Evolutionary conservation across 53 echinoderm and acorn worm genomes (phyloP).

Genomic region (Hippasteria phrygiana): DNA sequence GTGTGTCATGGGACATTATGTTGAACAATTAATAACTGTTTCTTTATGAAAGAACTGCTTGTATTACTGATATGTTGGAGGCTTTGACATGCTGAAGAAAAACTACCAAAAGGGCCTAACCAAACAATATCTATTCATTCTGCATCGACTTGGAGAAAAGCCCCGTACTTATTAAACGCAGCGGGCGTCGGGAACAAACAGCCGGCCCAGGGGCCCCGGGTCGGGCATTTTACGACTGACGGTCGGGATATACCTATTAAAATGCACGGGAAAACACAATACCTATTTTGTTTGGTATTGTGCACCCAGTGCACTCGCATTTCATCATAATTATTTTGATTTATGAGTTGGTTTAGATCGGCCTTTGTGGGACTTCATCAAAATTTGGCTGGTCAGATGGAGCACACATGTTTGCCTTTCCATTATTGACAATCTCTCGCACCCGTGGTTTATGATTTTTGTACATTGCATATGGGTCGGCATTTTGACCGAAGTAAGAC

Average conservation of each 20-base stretch:
- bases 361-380: neutral
- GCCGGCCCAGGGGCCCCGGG: constrained; percentile 34
- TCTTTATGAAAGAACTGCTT: neutral
- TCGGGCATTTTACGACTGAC: constrained; percentile 45
- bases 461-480: no score
- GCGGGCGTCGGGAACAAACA: constrained; percentile 32
- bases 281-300: neutral
- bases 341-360: constrained; percentile 12
- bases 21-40: neutral
- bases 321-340: constrained; percentile 49
- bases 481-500: no score
- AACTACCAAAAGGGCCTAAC: no score
- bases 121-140: neutral
- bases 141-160: neutral
- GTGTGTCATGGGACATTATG: neutral
- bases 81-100: neutral
- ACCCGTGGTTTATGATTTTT: no score
- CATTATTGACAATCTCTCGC: no score
- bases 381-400: neutral
- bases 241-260: neutral
- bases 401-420: no score
- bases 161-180: neutral
- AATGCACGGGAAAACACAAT: neutral
- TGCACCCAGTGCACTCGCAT: constrained; percentile 16
- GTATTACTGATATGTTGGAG: neutral